These are phyloP conservation scores for Lithobates sylvaticus DNA, from an alignment of 2,797 vertebrate genomes.

Conservation along the genomic window DNA sequence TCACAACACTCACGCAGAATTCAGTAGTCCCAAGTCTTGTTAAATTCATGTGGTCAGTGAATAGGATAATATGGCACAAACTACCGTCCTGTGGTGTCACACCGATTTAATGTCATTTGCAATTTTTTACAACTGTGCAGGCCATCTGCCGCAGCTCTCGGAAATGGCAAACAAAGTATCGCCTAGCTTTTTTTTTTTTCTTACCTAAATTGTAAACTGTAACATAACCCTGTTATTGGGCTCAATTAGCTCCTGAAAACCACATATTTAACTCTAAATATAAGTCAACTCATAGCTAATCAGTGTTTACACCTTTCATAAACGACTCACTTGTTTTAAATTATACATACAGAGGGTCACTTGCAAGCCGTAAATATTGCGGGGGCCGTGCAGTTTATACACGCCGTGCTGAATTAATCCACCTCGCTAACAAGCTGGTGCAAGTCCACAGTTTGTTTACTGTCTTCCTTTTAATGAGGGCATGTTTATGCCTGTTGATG, in stretches of 20 bases:
- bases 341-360: too few relatives aligned
- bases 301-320: too few relatives aligned
- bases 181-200: not conserved
- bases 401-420: too few relatives aligned
- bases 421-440: too few relatives aligned
- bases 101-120: conserved; percentile 37
- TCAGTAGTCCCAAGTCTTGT: conserved; percentile 15
- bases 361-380: too few relatives aligned
- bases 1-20: not conserved
- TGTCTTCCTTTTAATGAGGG: too few relatives aligned
- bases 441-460: too few relatives aligned
- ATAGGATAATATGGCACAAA: conserved; percentile 36
- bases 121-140: conserved; percentile 11
- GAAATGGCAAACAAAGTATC: not conserved
- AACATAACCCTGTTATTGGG: not conserved
- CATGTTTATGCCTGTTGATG: too few relatives aligned
- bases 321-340: not conserved
- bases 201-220: not conserved
- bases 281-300: too few relatives aligned
- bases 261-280: too few relatives aligned
- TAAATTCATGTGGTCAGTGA: conserved; percentile 42
- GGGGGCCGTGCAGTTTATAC: too few relatives aligned
- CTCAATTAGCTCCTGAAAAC: not conserved
- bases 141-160: conserved; percentile 24
- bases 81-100: conserved; percentile 17